Evolutionary conservation across 2,797 vertebrate species (phyloP).

Genomic region (Cygnus olor): DNA sequence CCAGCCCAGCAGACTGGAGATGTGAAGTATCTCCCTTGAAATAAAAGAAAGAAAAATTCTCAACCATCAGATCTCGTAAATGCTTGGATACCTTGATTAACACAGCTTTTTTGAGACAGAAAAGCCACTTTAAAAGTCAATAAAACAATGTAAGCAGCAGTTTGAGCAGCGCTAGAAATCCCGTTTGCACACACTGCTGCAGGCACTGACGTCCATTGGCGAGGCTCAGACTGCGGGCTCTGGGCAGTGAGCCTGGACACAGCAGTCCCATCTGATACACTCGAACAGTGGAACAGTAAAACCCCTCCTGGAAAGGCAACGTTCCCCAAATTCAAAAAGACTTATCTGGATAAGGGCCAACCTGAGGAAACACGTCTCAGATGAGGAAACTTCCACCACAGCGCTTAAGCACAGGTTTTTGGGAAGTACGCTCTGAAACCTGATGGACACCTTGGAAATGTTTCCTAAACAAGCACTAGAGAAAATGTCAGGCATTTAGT

Average conservation of each 20-base stretch:
- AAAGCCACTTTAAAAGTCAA: neutral
- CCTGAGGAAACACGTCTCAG: neutral
- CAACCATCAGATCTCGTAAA: neutral
- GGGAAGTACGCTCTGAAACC: neutral
- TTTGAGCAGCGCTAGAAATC: accelerated
- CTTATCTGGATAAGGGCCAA: neutral
- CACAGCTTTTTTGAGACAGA: neutral
- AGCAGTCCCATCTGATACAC: neutral
- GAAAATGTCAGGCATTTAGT: neutral
- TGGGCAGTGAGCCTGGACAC: neutral
- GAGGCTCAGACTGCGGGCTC: neutral
- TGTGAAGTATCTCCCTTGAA: neutral
- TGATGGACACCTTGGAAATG: neutral
- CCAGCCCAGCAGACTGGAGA: neutral
- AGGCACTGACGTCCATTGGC: accelerated
- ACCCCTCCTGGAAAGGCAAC: neutral
- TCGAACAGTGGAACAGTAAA: neutral
- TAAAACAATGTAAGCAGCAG: neutral
- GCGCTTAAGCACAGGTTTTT: neutral
- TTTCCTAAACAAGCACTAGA: neutral
- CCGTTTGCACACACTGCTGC: neutral
- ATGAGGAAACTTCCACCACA: neutral
- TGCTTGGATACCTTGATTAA: neutral
- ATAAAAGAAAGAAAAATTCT: neutral
- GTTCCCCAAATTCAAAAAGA: neutral